Evolutionary conservation across 2,888 invertebrate genomes (phyloP), one percentile per base, ranked within the genome.

Genomic region (Epinotia brunnichana): DNA sequence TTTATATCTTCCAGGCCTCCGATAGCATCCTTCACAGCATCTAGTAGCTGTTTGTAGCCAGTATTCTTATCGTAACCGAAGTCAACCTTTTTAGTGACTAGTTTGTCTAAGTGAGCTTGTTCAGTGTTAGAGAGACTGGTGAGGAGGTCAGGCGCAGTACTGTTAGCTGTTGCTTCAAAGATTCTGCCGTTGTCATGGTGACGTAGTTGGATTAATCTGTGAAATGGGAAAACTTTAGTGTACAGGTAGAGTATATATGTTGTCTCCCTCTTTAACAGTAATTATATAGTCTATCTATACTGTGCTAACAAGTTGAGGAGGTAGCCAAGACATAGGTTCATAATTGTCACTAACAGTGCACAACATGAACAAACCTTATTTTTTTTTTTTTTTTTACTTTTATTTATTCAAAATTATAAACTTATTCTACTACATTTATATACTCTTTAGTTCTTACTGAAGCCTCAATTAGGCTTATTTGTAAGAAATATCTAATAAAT

Each of bases 21-120:
- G 0, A 92, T 85, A 0, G 92, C 90, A 57, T 93, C 91, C 0
- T 85, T 88, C 0, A 94, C 90, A 0, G 92, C 91, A 0, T 92
- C 90, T 1, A 92, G 62, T 0, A 94, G 74, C 69, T 92, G 89
- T 59, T 87, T 83, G 68, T 91, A 91, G 0, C 92, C 92, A 0
- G 83, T 85, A 0, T 83, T 81, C 29, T 89, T 85, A 24, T 86
- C 77, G 64, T 86, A 91, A 0, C 93, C 93, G 63, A 93, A 89
- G 41, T 92, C 90, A 0, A 93, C 82, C 11, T 91, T 90, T 69
- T 87, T 89, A 0, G 87, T 85, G 35, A 87, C 82, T 0, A 93
- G 77, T 64, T 83, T 88, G 74, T 93, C 86, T 0, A 93, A 78
- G 56, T 80, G 84, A 0, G 80, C 78, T 73, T 90, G 84, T 75